These are phyloP conservation scores for Furcula furcula DNA, from an alignment of 2,888 invertebrate genomes.

Conservation along the genomic window DNA sequence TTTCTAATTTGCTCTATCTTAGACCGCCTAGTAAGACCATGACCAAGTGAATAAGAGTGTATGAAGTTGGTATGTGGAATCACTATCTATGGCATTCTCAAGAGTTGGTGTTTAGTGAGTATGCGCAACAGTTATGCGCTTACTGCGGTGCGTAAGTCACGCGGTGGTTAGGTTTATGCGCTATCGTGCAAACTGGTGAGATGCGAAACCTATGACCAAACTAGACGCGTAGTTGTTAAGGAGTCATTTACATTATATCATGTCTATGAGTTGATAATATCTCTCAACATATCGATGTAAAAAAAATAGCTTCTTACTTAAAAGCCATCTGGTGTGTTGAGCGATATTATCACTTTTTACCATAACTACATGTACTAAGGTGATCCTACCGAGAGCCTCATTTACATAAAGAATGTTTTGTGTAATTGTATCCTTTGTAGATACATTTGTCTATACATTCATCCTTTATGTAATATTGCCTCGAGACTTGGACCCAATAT, in stretches of 20 bases:
- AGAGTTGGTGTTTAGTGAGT: slow-evolving; percentile 27
- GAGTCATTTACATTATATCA: slow-evolving; percentile 20
- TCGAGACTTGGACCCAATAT: slow-evolving; percentile 30
- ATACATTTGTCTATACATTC: slow-evolving; percentile 27
- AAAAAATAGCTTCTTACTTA: slow-evolving; percentile 5
- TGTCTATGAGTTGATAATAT: slow-evolving; percentile 3
- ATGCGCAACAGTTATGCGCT: slow-evolving; percentile 5
- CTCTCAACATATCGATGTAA: background rate
- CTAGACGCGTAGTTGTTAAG: slow-evolving; percentile 24
- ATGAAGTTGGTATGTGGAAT: slow-evolving; percentile 40
- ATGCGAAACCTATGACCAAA: slow-evolving; percentile 24
- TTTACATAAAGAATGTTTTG: slow-evolving; percentile 23
- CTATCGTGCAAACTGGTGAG: slow-evolving; percentile 9
- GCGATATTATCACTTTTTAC: slow-evolving; percentile 8
- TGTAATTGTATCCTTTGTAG: slow-evolving; percentile 13
- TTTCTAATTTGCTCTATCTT: background rate
- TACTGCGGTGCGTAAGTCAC: slow-evolving; percentile 6
- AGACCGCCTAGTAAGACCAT: slow-evolving; percentile 17
- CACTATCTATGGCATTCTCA: too few relatives aligned
- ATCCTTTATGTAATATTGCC: slow-evolving; percentile 24
- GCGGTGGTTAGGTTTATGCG: slow-evolving; percentile 6
- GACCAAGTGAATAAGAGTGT: slow-evolving; percentile 31
- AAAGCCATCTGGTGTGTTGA: slow-evolving; percentile 8
- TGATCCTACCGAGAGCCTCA: slow-evolving; percentile 29
- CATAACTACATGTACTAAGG: slow-evolving; percentile 14